Evolutionary conservation across 2,797 vertebrate genomes (phyloP), one percentile per base, ranked within the genome.

Genomic region (Microcaecilia unicolor): DNA sequence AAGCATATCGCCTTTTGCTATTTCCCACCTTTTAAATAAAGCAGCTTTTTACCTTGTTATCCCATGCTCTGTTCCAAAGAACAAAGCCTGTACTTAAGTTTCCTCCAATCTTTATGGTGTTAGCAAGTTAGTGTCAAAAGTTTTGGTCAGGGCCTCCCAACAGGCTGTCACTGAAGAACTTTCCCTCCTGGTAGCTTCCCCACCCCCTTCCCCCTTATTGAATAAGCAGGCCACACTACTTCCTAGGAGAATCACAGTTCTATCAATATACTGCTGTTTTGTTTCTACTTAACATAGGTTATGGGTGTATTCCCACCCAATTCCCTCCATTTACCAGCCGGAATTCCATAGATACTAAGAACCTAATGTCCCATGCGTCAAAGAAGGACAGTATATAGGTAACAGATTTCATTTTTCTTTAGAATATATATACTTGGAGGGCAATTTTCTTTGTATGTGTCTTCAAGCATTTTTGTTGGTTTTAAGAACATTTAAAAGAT

Each of bases 261-360:
- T 76, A 72, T 72, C 71, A 74, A 76, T 71, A 78, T 72, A 75
- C 72, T 73, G 67, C 72, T 74, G 72, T 44, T 74, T 67, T 72
- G 68, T 75, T 73, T 76, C 70, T 70, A 64, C 78, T 73, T 74
- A 63, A 68, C 58, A 62, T 69, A 59, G 64, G 65, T 65, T 76
- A 73, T 57, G 60, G n/a, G 62, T 60, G 65, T 51, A 63, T 55
- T 35, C 44, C 54, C 67, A 72, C 70, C 61, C 67, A 69, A 59
- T 64, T 62, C 40, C 51, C 34, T 58, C 61, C 61, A 52, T 67
- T 76, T 72, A 61, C 69, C 37, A 27, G 51, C 63, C n/a, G 73
- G 58, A 36, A 71, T 41, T 41, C 52, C 44, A 55, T 50, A 53
- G 55, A 58, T 62, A 64, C 55, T 58, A 49, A 22, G 28, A 55